A percentile compares a stretch with the other conserved stretches of the same genome.
phyloP scores from a whole-genome alignment of 30 jellyfish, hydroid and myxozoan genomes.

The Phacellophora camtschatica region DNA sequence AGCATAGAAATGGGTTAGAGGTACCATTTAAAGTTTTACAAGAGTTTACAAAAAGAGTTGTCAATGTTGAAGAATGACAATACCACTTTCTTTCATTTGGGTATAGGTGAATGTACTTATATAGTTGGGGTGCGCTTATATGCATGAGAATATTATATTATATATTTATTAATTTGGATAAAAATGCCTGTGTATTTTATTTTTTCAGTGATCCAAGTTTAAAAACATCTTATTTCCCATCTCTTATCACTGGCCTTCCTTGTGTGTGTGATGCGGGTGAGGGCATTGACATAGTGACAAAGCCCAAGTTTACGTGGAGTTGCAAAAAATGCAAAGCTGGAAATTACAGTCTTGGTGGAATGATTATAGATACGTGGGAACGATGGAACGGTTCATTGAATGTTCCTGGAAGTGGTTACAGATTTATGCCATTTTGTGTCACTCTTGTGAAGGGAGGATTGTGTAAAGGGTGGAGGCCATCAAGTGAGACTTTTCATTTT shows the following conservation, averaged over 20 bases:
- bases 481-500: conserved; percentile 87
- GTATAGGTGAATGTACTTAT: too few species aligned
- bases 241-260: conserved; percentile 49
- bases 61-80: too few species aligned
- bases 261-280: conserved; percentile 87
- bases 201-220: conserved; percentile 36
- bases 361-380: conserved; percentile 73
- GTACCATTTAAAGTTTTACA: too few species aligned
- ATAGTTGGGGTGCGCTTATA: too few species aligned
- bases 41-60: too few species aligned
- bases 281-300: conserved; percentile 37
- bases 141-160: too few species aligned
- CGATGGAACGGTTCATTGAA: conserved; percentile 75
- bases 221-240: conserved; percentile 52
- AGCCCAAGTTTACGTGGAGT: conserved; percentile 9
- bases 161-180: neutral
- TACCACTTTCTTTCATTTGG: too few species aligned
- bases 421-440: conserved; percentile 69
- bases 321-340: conserved; percentile 83
- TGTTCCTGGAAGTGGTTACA: conserved; percentile 82
- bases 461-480: conserved; percentile 88
- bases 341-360: conserved; percentile 88
- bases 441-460: conserved; percentile 58
- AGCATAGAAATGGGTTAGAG: too few species aligned
- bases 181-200: neutral